phyloP scores from a whole-genome alignment of 1,140 invertebrate genomes.

The Aphelinus certus region DNA sequence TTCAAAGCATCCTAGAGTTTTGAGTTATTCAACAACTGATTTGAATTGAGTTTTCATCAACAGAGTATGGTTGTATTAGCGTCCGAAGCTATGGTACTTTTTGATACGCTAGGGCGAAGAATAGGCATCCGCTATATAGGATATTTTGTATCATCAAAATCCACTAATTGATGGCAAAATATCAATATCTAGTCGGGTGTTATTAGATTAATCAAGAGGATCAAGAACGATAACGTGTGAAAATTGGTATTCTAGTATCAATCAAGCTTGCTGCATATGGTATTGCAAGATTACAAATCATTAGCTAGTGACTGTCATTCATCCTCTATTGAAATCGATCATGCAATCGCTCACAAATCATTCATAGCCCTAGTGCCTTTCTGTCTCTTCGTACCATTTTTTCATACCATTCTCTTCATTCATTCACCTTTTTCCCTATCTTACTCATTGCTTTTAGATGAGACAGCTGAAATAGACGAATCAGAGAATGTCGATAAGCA shows the following conservation, averaged over 20 bases:
- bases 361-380: constrained; percentile 21
- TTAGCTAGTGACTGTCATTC: not conserved
- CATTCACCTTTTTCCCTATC: constrained; percentile 36
- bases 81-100: too few species aligned
- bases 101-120: too few species aligned
- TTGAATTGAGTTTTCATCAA: too few species aligned
- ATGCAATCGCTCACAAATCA: constrained; percentile 10
- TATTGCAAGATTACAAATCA: not conserved
- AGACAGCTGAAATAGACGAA: constrained; percentile 40
- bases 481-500: constrained; percentile 40
- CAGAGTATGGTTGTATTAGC: too few species aligned
- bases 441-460: constrained; percentile 43
- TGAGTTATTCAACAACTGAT: too few species aligned
- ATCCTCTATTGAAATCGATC: not conserved
- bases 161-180: too few species aligned
- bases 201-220: too few species aligned
- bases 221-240: not conserved
- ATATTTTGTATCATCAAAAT: too few species aligned
- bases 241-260: constrained; percentile 41
- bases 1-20: too few species aligned
- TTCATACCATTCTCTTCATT: constrained; percentile 31
- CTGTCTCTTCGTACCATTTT: not conserved
- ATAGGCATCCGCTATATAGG: too few species aligned
- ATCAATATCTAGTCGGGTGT: too few species aligned
- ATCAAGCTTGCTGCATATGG: constrained; percentile 29